Conservation (phyloP, 2,113 vertebrate species). For the Tretioscincus oriximinensis region DNA sequence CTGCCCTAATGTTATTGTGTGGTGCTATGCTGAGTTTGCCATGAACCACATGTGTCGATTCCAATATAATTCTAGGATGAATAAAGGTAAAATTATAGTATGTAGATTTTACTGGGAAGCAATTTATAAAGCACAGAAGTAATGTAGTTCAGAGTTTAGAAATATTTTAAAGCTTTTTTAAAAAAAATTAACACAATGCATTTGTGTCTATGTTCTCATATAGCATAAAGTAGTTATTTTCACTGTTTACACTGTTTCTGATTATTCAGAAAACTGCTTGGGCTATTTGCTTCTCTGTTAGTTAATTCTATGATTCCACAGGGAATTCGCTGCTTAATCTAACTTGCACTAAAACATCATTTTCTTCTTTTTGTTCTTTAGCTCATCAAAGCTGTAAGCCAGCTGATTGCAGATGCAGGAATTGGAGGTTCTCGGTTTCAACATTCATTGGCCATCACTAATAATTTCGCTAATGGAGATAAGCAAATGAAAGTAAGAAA, state of each 20-base stretch:
- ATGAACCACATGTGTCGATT: too few species aligned
- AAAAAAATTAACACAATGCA: not conserved
- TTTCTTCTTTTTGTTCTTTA: constrained; percentile 52
- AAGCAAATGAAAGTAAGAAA: constrained; percentile 91
- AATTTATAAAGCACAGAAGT: too few species aligned
- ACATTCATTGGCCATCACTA: constrained; percentile 95
- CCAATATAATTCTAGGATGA: too few species aligned
- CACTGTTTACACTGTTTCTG: not conserved
- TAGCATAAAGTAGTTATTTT: not conserved
- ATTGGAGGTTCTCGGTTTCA: constrained; percentile 96
- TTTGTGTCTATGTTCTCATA: not conserved
- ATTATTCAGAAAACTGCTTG: not conserved
- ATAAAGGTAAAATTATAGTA: too few species aligned
- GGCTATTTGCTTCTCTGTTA: not conserved
- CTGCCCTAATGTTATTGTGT: too few species aligned
- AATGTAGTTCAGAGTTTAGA: too few species aligned
- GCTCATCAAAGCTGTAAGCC: constrained; percentile 98
- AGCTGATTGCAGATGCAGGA: constrained; percentile 95
- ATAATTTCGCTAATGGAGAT: constrained; percentile 98
- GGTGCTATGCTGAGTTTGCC: too few species aligned
- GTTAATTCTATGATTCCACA: not conserved
- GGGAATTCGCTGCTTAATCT: constrained; percentile 14
- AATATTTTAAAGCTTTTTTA: too few species aligned
- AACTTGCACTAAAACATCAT: constrained; percentile 24
- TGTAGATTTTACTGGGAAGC: not conserved